A percentile compares a stretch with the other conserved stretches of the same genome.
phyloP scores from a whole-genome alignment of 2,888 invertebrate species.

The Ectropis crepuscularia region DNA sequence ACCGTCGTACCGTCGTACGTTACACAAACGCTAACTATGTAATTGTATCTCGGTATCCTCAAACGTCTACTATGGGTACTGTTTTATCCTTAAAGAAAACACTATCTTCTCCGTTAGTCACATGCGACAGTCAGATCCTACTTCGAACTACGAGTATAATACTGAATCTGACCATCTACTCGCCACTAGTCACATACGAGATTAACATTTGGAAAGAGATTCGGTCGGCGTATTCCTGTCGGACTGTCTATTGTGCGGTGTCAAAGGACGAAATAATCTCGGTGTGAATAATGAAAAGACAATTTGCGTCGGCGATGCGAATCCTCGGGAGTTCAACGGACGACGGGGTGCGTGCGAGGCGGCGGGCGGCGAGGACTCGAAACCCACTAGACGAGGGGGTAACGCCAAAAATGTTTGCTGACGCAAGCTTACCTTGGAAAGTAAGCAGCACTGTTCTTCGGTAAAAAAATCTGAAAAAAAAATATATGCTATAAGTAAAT shows the following conservation, averaged over 20 bases:
- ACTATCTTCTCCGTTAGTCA: background rate
- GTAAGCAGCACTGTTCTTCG: too few species aligned
- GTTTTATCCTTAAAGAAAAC: background rate
- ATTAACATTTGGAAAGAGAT: constrained; percentile 9
- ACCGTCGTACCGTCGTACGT: too few species aligned
- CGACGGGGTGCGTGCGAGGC: constrained; percentile 57
- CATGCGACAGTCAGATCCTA: too few species aligned
- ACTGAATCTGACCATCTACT: background rate
- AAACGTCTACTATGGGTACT: too few species aligned
- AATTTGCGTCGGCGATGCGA: constrained; percentile 75
- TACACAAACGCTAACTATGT: too few species aligned
- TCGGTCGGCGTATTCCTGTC: constrained; percentile 20
- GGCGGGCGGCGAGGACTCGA: constrained; percentile 36
- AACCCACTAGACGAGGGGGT: constrained; percentile 20
- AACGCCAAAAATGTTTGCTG: too few species aligned
- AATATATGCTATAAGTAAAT: too few species aligned
- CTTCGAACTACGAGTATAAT: too few species aligned
- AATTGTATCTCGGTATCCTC: too few species aligned
- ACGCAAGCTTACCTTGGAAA: too few species aligned
- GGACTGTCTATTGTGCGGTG: constrained; percentile 42
- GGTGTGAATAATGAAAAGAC: constrained; percentile 80
- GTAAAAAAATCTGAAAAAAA: too few species aligned
- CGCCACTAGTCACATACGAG: background rate
- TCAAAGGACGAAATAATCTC: constrained; percentile 74
- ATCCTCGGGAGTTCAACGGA: constrained; percentile 73